Evolutionary conservation across 2,113 vertebrate genomes (phyloP).

Genomic region (Actinemys pallida): DNA sequence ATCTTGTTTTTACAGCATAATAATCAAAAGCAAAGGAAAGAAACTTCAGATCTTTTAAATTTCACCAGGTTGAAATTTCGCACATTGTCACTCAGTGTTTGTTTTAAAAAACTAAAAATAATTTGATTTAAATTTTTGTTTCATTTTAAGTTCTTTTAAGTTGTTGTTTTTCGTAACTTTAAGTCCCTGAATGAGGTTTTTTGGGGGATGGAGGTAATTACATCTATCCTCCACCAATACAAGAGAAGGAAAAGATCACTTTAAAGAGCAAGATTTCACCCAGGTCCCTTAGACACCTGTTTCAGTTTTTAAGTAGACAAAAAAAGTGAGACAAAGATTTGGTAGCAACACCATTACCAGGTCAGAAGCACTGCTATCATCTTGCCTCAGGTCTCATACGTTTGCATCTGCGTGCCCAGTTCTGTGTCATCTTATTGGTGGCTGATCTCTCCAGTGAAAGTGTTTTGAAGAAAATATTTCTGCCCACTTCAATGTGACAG

Average conservation of each 20-base stretch:
- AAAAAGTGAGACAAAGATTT: not conserved
- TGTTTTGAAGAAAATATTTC: not conserved
- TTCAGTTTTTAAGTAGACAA: not conserved
- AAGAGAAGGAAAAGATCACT: accelerated
- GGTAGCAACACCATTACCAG: not conserved
- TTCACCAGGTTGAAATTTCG: not conserved
- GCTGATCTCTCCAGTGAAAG: not conserved
- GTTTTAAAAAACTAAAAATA: not conserved
- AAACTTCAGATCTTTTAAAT: not conserved
- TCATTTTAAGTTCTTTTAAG: not conserved
- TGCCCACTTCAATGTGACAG: not conserved
- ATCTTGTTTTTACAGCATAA: not conserved
- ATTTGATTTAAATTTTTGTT: not conserved
- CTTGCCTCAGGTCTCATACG: not conserved
- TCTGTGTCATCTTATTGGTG: not conserved
- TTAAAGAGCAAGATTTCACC: not conserved
- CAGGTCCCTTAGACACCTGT: not conserved
- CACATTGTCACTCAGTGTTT: not conserved
- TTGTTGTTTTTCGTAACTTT: not conserved
- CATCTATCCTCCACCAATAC: not conserved
- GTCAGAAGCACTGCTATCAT: not conserved
- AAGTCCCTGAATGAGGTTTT: not conserved
- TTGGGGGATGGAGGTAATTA: not conserved
- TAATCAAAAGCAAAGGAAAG: conserved; percentile 14
- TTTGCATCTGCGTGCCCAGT: not conserved